phyloP scores from a whole-genome alignment of 2,113 vertebrate genomes.

The Urocolius indicus region DNA sequence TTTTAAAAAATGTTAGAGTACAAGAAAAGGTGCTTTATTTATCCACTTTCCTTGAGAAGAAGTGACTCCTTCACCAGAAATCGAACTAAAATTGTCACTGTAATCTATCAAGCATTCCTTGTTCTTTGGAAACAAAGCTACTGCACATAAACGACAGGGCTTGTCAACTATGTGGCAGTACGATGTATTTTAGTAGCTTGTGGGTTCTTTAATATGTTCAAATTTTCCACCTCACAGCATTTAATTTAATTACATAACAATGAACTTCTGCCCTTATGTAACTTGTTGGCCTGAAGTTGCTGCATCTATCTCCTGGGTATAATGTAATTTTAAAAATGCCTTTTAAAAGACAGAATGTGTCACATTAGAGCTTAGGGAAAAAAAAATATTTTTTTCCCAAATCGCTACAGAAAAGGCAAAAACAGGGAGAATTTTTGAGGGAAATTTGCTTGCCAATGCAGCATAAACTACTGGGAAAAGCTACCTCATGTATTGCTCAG shows the following conservation, averaged over 20 bases:
- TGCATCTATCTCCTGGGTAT: not conserved
- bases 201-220: not conserved
- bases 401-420: not conserved
- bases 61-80: not conserved
- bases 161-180: not conserved
- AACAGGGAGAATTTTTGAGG: not conserved
- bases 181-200: not conserved
- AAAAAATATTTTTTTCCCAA: not conserved
- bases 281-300: not conserved
- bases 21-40: not conserved
- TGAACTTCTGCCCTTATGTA: conserved; percentile 1
- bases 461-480: not conserved
- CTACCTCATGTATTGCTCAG: not conserved
- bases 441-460: not conserved
- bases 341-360: not conserved
- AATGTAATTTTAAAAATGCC: not conserved
- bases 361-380: not conserved
- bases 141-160: not conserved
- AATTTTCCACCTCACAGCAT: conserved; percentile 13
- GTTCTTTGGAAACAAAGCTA: conserved; percentile 30
- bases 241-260: conserved; percentile 36
- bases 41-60: not conserved
- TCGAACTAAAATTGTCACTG: not conserved
- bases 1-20: not conserved
- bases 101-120: not conserved